Evolutionary conservation across 2,113 vertebrate species (phyloP).

Genomic region (Phodopus roborovskii): DNA sequence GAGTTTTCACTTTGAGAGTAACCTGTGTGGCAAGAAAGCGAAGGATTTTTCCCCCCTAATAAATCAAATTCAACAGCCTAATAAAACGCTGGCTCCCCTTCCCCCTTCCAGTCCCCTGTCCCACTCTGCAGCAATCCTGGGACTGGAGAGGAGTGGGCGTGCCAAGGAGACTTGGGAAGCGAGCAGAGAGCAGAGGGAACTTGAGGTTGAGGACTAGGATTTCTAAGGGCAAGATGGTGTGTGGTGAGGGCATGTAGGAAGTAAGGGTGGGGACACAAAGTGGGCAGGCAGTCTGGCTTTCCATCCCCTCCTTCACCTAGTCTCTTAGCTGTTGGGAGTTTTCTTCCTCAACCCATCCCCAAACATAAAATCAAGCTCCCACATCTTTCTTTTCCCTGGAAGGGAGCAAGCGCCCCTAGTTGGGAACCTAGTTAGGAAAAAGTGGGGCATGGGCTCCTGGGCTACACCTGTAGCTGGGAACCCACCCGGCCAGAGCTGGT

Average conservation of each 20-base stretch:
- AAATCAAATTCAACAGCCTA: conserved; percentile 87
- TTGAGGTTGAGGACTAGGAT: not conserved
- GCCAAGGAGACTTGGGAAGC: not conserved
- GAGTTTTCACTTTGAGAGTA: conserved; percentile 88
- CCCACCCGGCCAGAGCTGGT: not conserved
- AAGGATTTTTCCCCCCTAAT: conserved; percentile 85
- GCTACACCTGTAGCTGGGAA: conserved; percentile 58
- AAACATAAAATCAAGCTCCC: not conserved
- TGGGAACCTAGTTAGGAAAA: not conserved
- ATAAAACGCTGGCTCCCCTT: conserved; percentile 78
- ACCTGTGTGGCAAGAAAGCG: conserved; percentile 84
- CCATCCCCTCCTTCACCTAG: not conserved
- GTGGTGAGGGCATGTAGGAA: not conserved
- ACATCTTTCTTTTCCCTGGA: not conserved
- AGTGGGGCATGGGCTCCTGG: not conserved
- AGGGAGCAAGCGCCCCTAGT: not conserved
- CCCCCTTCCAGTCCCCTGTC: not conserved
- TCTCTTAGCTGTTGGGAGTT: conserved; percentile 31
- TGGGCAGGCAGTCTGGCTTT: not conserved
- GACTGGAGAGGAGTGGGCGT: conserved; percentile 4
- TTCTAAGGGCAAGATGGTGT: not conserved
- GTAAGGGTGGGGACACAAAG: not conserved
- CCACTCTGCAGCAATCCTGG: conserved; percentile 35
- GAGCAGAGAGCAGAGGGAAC: not conserved
- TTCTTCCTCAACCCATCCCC: not conserved